These are phyloP conservation scores for Ceratina calcarata DNA, from an alignment of 1,140 invertebrate species.

Conservation along the genomic window DNA sequence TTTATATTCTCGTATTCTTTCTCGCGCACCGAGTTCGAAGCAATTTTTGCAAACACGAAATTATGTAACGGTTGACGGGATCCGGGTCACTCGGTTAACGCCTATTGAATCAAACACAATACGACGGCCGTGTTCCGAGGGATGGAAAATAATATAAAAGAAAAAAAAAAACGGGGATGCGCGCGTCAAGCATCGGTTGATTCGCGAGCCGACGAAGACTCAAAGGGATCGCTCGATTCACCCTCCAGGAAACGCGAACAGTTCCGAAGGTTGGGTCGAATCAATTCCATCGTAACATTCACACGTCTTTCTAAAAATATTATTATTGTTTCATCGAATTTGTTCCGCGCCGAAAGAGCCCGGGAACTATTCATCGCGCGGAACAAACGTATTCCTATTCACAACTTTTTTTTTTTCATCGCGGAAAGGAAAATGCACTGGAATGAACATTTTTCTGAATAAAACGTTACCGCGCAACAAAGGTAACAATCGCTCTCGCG, in stretches of 20 bases:
- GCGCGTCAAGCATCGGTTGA: slow-evolving; percentile 26
- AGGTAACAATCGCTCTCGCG: neutral
- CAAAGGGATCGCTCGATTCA: neutral
- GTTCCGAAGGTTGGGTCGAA: too few relatives aligned
- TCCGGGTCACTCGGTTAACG: slow-evolving; percentile 32
- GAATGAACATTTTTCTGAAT: neutral
- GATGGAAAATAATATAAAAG: neutral
- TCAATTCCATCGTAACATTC: too few relatives aligned
- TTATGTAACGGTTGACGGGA: slow-evolving; percentile 3
- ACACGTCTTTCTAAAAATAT: too few relatives aligned
- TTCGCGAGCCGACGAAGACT: slow-evolving; percentile 1
- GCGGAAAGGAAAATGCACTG: neutral
- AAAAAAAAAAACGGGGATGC: slow-evolving; percentile 16
- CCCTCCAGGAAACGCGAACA: too few relatives aligned
- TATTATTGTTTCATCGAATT: too few relatives aligned
- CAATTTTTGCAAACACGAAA: neutral
- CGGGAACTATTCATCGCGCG: neutral
- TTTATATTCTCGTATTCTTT: neutral
- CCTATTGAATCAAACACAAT: slow-evolving; percentile 33
- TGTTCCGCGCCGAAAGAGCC: too few relatives aligned
- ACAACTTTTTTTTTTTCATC: neutral
- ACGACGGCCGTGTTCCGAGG: neutral
- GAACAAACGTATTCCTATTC: neutral
- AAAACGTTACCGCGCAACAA: neutral
- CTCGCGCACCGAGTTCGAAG: neutral